Evolutionary conservation across 2,888 invertebrate species (phyloP).

Genomic region (Cryptophagus acutangulus): DNA sequence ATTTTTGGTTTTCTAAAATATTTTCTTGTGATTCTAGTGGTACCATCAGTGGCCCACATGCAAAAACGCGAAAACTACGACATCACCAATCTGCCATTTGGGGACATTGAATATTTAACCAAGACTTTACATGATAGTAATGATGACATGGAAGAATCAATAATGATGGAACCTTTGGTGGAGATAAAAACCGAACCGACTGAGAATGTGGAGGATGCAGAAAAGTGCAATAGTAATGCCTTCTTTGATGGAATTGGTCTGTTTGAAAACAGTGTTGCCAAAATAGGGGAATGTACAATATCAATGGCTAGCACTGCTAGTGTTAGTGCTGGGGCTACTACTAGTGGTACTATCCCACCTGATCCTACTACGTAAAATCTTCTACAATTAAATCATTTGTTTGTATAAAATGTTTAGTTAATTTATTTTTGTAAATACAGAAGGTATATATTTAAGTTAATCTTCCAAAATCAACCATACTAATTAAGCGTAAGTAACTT

Average conservation of each 20-base stretch:
- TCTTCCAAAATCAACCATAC: no score
- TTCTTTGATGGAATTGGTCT: slow-evolving; percentile 32
- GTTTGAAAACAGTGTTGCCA: slow-evolving; percentile 32
- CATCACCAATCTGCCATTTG: slow-evolving; percentile 37
- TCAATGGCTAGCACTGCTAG: slow-evolving; percentile 26
- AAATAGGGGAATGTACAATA: slow-evolving; percentile 40
- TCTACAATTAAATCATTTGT: no score
- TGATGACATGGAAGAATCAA: slow-evolving; percentile 13
- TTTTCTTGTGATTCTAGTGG: slow-evolving; percentile 7
- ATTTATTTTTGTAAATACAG: no score
- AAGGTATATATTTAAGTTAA: no score
- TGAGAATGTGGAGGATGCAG: slow-evolving; percentile 6
- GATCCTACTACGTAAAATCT: no score
- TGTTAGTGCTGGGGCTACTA: no score
- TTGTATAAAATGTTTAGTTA: no score
- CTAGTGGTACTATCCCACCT: no score
- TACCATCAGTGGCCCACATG: background rate
- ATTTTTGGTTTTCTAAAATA: slow-evolving; percentile 1
- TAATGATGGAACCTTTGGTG: slow-evolving; percentile 35
- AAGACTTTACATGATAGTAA: slow-evolving; percentile 22
- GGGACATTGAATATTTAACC: slow-evolving; percentile 36
- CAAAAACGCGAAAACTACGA: slow-evolving; percentile 30
- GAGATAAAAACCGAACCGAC: slow-evolving; percentile 34
- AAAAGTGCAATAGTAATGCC: slow-evolving; percentile 3
- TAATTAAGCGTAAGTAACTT: no score